Conservation (phyloP, 2,113 vertebrate genomes). For the Ceratotherium simum region DNA sequence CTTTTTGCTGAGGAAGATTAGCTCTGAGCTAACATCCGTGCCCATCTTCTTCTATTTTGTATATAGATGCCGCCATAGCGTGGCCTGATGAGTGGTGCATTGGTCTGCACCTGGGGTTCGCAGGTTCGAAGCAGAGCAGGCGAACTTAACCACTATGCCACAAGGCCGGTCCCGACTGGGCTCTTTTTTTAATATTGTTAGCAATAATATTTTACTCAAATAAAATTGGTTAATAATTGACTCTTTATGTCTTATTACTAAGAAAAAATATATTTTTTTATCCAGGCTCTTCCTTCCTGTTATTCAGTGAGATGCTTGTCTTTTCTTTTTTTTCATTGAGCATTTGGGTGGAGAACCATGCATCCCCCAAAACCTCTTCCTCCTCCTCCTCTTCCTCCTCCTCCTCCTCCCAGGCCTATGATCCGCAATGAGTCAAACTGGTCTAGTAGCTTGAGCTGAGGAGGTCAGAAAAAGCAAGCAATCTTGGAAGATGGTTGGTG, state of each 20-base stretch:
- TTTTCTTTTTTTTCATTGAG: neutral
- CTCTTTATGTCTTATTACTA: constrained; percentile 1
- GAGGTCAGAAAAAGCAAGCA: neutral
- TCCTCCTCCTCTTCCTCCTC: no score
- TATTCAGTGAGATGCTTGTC: neutral
- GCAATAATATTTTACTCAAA: neutral
- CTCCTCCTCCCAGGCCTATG: neutral
- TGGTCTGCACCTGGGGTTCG: no score
- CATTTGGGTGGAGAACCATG: neutral
- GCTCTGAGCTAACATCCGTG: no score
- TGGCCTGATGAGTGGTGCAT: no score
- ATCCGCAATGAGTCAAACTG: neutral
- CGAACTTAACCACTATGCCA: no score
- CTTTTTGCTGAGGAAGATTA: no score
- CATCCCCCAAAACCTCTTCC: neutral
- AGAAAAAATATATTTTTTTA: neutral
- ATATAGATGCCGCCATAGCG: no score
- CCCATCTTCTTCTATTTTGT: no score
- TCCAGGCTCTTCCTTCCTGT: neutral
- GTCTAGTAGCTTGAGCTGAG: neutral
- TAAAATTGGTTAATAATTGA: constrained; percentile 15
- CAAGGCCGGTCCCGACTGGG: no score
- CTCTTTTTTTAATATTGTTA: neutral
- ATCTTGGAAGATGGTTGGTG: neutral
- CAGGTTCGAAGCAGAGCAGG: no score